These are phyloP conservation scores for Lithodes maja DNA, from an alignment of 2,888 invertebrate species.

Conservation along the genomic window DNA sequence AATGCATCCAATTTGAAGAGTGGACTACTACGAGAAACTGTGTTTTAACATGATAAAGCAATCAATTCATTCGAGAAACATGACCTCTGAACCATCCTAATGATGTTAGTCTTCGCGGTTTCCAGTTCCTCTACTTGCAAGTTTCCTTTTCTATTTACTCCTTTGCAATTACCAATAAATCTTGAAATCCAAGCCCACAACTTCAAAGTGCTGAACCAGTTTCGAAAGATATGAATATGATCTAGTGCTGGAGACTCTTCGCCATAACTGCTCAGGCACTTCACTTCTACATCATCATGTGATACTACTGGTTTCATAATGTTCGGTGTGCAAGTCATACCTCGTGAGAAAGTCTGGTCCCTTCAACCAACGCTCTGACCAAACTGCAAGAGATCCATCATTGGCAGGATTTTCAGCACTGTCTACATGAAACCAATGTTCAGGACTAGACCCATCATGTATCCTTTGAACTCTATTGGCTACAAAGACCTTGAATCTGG, in stretches of 20 bases:
- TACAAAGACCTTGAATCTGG: too few species aligned
- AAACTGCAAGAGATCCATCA: slow-evolving; percentile 8
- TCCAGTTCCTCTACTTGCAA: slow-evolving; percentile 9
- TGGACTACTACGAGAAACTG: slow-evolving; percentile 11
- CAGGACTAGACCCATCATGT: too few species aligned
- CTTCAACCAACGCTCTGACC: slow-evolving; percentile 1
- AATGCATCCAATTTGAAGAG: too few species aligned
- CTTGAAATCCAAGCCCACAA: slow-evolving; percentile 11
- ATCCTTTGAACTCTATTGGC: too few species aligned
- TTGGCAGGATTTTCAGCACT: slow-evolving; percentile 10
- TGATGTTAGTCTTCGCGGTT: not conserved
- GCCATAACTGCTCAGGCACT: too few species aligned
- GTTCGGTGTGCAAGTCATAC: not conserved
- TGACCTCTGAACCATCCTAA: not conserved
- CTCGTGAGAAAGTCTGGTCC: slow-evolving; percentile 18
- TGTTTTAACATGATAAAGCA: not conserved
- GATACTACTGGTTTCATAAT: not conserved
- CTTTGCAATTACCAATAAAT: slow-evolving; percentile 13
- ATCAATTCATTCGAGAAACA: not conserved
- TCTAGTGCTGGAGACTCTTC: too few species aligned
- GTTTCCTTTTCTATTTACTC: not conserved
- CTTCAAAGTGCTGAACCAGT: too few species aligned
- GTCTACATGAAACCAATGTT: too few species aligned
- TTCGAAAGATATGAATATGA: too few species aligned
- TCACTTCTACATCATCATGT: too few species aligned